A percentile compares a stretch with the other conserved stretches of the same genome.
These are phyloP conservation scores for Scolopax rusticola DNA, from an alignment of 2,797 vertebrate genomes.

Conservation along the genomic window DNA sequence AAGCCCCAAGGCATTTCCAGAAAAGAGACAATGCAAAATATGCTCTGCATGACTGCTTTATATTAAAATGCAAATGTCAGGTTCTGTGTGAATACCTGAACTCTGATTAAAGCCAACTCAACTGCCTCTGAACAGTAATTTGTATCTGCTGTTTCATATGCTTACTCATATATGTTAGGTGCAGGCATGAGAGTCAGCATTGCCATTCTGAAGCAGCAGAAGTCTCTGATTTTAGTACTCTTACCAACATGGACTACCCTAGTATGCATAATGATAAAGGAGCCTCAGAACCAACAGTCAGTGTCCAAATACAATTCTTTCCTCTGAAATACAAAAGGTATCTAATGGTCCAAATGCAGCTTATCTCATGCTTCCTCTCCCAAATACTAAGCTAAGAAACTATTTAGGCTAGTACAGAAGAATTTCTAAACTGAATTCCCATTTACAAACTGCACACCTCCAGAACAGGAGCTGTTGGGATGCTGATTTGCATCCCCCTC, in stretches of 20 bases:
- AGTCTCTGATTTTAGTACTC: not conserved
- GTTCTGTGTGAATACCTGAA: not conserved
- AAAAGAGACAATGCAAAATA: not conserved
- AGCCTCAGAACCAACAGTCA: not conserved
- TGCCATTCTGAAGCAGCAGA: not conserved
- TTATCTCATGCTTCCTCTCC: not conserved
- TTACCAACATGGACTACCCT: not conserved
- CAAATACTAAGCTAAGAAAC: not conserved
- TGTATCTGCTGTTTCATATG: not conserved
- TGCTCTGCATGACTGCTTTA: not conserved
- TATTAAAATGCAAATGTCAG: not conserved
- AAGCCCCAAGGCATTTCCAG: not conserved
- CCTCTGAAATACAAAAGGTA: not conserved
- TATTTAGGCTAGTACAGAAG: not conserved
- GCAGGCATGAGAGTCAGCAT: not conserved
- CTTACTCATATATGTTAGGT: not conserved
- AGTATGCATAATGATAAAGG: not conserved
- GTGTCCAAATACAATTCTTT: not conserved
- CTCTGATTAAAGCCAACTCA: not conserved
- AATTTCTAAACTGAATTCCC: not conserved
- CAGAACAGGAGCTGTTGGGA: not conserved
- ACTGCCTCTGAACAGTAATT: not conserved
- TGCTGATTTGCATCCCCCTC: not conserved
- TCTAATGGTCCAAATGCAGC: not conserved
- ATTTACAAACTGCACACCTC: not conserved